Conservation (phyloP, 2,888 invertebrate genomes). For the Erpobdella octoculata region DNA sequence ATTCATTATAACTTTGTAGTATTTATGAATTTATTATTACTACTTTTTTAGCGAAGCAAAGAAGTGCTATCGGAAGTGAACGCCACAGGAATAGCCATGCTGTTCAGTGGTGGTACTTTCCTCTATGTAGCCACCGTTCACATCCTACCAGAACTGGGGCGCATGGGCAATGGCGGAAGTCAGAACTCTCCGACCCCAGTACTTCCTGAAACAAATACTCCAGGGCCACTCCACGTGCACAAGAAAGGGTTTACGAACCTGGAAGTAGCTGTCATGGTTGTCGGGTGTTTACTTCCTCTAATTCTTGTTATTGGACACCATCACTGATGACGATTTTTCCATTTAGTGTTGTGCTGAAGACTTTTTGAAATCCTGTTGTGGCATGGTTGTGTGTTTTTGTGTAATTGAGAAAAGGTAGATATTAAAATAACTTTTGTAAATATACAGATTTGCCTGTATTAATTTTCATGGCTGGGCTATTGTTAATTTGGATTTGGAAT, state of each 20-base stretch:
- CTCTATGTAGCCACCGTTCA: conserved; percentile 97
- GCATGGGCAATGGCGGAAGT: conserved; percentile 38
- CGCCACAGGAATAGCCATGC: conserved; percentile 92
- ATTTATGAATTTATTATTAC: neutral
- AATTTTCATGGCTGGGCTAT: too few relatives aligned
- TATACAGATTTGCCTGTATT: too few relatives aligned
- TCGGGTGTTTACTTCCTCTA: conserved; percentile 79
- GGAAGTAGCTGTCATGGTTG: conserved; percentile 73
- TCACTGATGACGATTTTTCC: too few relatives aligned
- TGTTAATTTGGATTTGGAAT: too few relatives aligned
- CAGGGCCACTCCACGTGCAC: conserved; percentile 44
- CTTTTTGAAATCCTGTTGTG: neutral
- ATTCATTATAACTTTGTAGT: neutral
- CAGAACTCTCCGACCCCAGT: conserved; percentile 35
- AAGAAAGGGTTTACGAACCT: conserved; percentile 60
- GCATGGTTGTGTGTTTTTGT: conserved; percentile 9
- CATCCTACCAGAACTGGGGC: conserved; percentile 79
- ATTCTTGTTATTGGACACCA: conserved; percentile 79
- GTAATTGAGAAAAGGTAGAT: too few relatives aligned
- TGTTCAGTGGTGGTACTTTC: conserved; percentile 97
- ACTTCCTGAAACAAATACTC: conserved; percentile 38
- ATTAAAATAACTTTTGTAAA: too few relatives aligned
- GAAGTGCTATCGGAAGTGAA: conserved; percentile 79
- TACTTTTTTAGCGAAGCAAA: conserved; percentile 68
- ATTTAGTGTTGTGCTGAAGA: too few relatives aligned